These are phyloP conservation scores for Numenius arquata DNA, from an alignment of 2,113 vertebrate species.

Conservation along the genomic window DNA sequence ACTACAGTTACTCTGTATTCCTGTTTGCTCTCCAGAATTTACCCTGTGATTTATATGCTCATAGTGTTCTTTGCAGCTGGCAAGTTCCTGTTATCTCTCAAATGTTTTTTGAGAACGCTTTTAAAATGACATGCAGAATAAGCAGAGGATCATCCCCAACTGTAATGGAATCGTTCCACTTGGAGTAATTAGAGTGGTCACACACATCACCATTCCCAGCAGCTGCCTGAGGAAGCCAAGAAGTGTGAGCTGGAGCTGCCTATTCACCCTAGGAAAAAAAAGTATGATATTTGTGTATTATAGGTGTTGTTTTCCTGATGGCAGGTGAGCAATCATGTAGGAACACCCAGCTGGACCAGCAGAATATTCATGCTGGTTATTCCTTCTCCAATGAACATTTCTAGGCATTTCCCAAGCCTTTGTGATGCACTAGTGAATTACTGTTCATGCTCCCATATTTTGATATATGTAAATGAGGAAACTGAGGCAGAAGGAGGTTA, in stretches of 20 bases:
- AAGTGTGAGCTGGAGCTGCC: background rate
- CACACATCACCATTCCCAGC: background rate
- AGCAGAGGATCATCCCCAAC: background rate
- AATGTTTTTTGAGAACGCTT: background rate
- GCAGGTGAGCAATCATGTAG: background rate
- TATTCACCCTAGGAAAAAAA: background rate
- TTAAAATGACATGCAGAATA: background rate
- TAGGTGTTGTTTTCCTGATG: background rate
- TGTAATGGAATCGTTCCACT: background rate
- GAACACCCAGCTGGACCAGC: background rate
- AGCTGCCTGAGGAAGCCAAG: background rate
- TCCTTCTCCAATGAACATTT: rapidly evolving
- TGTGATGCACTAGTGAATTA: background rate
- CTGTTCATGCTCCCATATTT: background rate
- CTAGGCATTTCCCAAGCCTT: background rate
- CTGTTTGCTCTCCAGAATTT: background rate
- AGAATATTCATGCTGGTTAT: background rate
- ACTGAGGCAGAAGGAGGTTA: background rate
- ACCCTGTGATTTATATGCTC: background rate
- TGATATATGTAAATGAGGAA: background rate
- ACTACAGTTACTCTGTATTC: background rate
- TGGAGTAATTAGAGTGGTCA: background rate
- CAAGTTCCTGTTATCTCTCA: background rate
- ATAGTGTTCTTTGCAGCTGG: background rate
- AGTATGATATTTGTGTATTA: rapidly evolving